Percentiles rank a stretch among this genome's conserved stretches.
These are phyloP conservation scores for Tenthredo distinguenda DNA, from an alignment of 2,888 invertebrate species.

Conservation along the genomic window DNA sequence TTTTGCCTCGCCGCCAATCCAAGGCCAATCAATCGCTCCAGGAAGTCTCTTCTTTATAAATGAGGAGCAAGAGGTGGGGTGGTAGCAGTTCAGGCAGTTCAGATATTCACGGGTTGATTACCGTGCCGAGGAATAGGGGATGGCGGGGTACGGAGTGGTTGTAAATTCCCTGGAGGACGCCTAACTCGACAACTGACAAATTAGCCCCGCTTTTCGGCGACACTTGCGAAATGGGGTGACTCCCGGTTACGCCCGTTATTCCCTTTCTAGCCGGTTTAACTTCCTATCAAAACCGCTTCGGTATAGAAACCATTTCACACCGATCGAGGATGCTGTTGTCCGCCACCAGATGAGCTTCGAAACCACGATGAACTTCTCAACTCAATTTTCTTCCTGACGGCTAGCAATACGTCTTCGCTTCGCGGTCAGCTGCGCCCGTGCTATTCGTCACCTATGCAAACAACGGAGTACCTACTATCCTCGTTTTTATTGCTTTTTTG, in stretches of 20 bases:
- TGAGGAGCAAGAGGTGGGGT: conserved; percentile 66
- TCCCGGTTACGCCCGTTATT: conserved; percentile 63
- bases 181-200: conserved; percentile 79
- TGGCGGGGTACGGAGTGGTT: conserved; percentile 56
- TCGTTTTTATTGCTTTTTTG: not conserved
- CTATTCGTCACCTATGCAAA: conserved; percentile 53
- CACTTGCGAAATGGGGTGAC: conserved; percentile 78
- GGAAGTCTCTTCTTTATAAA: conserved; percentile 75
- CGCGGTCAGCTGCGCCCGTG: conserved; percentile 59
- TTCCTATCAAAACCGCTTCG: conserved; percentile 20
- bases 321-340: conserved; percentile 23
- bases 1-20: conserved; percentile 49
- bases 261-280: conserved; percentile 12
- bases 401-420: conserved; percentile 57
- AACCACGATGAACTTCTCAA: conserved; percentile 55
- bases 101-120: conserved; percentile 78
- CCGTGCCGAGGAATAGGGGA: conserved; percentile 66
- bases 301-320: not conserved
- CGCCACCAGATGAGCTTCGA: conserved; percentile 39
- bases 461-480: not conserved
- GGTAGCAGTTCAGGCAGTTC: conserved; percentile 67
- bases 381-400: conserved; percentile 60
- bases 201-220: conserved; percentile 77
- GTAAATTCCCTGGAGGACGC: conserved; percentile 75
- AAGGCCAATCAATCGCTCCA: conserved; percentile 73